A percentile compares a stretch with the other conserved stretches of the same genome.
Conservation (phyloP, 1,140 invertebrate species). For the Goniozus legneri region DNA sequence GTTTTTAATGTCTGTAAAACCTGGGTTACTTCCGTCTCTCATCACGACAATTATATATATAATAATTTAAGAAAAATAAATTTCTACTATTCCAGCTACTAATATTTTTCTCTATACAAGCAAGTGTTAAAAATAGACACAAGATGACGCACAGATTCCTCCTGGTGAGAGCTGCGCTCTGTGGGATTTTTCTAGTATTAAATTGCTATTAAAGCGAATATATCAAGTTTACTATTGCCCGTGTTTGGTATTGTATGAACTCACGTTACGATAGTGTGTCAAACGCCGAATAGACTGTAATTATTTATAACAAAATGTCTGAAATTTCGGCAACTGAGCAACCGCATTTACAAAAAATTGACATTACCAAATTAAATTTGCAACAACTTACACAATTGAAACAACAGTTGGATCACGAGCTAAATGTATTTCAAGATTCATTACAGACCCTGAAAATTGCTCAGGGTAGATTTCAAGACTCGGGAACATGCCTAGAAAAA, state of each 20-base stretch:
- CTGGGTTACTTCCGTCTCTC: no score
- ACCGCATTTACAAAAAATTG: conserved; percentile 68
- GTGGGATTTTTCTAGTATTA: background rate
- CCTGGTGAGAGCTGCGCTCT: background rate
- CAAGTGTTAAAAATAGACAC: no score
- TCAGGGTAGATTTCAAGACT: conserved; percentile 85
- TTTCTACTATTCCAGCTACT: no score
- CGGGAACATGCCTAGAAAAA: conserved; percentile 79
- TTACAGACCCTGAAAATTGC: conserved; percentile 84
- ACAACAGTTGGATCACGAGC: conserved; percentile 84
- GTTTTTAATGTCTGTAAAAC: no score
- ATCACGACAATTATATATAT: no score
- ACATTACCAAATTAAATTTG: conserved; percentile 73
- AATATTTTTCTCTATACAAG: no score
- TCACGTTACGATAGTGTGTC: conserved; percentile 4
- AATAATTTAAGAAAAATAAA: no score
- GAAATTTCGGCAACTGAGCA: conserved; percentile 58
- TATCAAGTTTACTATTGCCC: background rate
- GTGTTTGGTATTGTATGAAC: conserved; percentile 27
- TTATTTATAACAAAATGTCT: conserved; percentile 52
- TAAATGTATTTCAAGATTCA: conserved; percentile 83
- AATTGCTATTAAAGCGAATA: background rate
- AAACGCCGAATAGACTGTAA: background rate
- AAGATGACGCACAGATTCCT: background rate
- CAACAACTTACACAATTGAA: conserved; percentile 77